phyloP scores from a whole-genome alignment of 2,797 vertebrate genomes.

The Danio jaintianensis region DNA sequence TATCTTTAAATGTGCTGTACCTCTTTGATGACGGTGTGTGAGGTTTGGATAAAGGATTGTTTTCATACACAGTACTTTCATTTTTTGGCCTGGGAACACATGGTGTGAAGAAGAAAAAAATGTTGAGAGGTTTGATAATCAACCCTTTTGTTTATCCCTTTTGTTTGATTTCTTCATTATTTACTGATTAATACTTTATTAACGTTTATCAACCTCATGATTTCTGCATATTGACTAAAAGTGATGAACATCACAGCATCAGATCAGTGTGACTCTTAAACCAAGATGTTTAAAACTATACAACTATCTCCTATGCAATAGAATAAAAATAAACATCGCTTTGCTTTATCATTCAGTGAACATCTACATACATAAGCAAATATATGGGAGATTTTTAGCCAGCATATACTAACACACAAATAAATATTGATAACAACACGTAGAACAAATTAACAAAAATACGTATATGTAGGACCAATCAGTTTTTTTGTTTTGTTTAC shows the following conservation, averaged over 20 bases:
- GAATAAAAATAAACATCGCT: neutral
- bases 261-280: neutral
- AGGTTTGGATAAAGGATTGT: conserved; percentile 15
- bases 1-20: conserved; percentile 12
- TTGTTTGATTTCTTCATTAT: neutral
- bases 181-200: neutral
- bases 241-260: neutral
- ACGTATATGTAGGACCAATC: too few relatives aligned
- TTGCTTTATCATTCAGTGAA: neutral
- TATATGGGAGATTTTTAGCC: neutral
- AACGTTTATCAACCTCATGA: neutral
- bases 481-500: too few relatives aligned
- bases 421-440: too few relatives aligned
- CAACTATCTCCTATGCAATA: too few relatives aligned
- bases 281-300: neutral
- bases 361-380: neutral
- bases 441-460: too few relatives aligned
- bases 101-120: too few relatives aligned
- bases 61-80: neutral
- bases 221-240: neutral
- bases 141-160: neutral
- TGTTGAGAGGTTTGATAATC: too few relatives aligned
- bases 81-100: conserved; percentile 24
- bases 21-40: conserved; percentile 34
- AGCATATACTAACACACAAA: too few relatives aligned